These are phyloP conservation scores for Platygyra sinensis DNA, from an alignment of 64 coral and sea anemone genomes.

Conservation along the genomic window DNA sequence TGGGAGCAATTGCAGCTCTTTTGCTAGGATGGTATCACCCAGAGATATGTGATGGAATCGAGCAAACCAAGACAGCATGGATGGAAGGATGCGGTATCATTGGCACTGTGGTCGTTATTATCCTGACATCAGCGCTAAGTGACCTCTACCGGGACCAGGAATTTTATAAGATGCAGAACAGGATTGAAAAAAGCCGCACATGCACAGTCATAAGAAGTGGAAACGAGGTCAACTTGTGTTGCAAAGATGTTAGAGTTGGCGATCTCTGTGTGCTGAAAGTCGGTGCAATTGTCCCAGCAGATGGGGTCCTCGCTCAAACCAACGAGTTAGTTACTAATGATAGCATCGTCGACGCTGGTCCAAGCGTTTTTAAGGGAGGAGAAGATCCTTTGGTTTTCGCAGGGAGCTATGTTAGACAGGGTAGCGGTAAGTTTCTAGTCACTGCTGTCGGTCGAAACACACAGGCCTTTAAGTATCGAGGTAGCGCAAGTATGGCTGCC, in stretches of 20 bases:
- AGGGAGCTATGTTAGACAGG: conserved; percentile 73
- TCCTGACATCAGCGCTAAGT: conserved; percentile 68
- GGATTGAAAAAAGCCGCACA: conserved; percentile 62
- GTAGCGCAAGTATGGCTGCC: neutral
- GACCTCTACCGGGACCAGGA: conserved; percentile 68
- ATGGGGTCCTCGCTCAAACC: conserved; percentile 68
- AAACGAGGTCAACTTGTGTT: conserved; percentile 42
- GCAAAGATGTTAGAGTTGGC: conserved; percentile 67
- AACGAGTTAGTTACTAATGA: conserved; percentile 83
- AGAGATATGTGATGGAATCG: conserved; percentile 58
- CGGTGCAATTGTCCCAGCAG: conserved; percentile 79
- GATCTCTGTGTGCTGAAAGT: conserved; percentile 70
- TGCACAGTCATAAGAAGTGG: conserved; percentile 72
- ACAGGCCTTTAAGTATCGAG: conserved; percentile 7
- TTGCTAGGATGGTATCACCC: conserved; percentile 63
- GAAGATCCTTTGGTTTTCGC: conserved; percentile 71
- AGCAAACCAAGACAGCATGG: conserved; percentile 66
- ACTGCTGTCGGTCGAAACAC: conserved; percentile 70
- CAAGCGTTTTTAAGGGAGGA: conserved; percentile 38
- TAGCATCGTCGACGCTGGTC: neutral
- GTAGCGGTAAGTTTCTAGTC: conserved; percentile 72
- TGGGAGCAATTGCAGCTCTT: conserved; percentile 48
- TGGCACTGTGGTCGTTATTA: conserved; percentile 69
- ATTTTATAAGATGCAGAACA: conserved; percentile 63
- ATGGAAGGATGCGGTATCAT: conserved; percentile 78